A percentile compares a stretch with the other conserved stretches of the same genome.
These are phyloP conservation scores for Drosophila multiciliata DNA, from an alignment of 2,888 invertebrate species.

Conservation along the genomic window DNA sequence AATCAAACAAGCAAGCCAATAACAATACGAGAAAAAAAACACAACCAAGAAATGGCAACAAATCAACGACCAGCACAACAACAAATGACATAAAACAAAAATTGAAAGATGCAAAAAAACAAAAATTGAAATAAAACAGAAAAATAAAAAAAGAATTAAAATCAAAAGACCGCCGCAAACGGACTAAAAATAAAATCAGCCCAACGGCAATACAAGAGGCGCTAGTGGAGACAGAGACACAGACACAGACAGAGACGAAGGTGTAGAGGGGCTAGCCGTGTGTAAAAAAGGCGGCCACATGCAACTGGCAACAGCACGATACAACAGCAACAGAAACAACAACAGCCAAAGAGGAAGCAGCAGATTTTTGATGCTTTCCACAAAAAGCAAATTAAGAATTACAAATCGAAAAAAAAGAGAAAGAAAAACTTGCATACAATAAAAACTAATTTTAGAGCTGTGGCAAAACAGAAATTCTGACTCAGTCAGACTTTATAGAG, in stretches of 20 bases:
- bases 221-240: constrained; percentile 35
- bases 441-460: constrained; percentile 76
- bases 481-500: constrained; percentile 48
- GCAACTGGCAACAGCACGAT: constrained; percentile 65
- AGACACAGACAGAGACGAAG: constrained; percentile 18
- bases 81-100: constrained; percentile 32
- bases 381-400: constrained; percentile 67
- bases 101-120: constrained; percentile 45
- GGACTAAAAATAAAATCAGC: constrained; percentile 73
- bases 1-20: constrained; percentile 67
- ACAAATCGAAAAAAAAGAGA: constrained; percentile 57
- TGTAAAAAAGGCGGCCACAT: constrained; percentile 38
- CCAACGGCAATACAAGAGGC: constrained; percentile 51
- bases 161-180: constrained; percentile 65
- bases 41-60: constrained; percentile 40
- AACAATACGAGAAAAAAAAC: constrained; percentile 1
- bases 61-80: constrained; percentile 29
- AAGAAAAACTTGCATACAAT: constrained; percentile 66
- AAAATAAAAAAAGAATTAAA: constrained; percentile 43
- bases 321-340: constrained; percentile 38
- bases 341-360: constrained; percentile 30
- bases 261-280: background rate
- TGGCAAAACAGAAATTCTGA: constrained; percentile 55
- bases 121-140: constrained; percentile 33
- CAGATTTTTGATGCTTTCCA: constrained; percentile 59